Base-by-base conservation (phyloP, 2,888 invertebrate species). In the Nomada fabriciana region DNA sequence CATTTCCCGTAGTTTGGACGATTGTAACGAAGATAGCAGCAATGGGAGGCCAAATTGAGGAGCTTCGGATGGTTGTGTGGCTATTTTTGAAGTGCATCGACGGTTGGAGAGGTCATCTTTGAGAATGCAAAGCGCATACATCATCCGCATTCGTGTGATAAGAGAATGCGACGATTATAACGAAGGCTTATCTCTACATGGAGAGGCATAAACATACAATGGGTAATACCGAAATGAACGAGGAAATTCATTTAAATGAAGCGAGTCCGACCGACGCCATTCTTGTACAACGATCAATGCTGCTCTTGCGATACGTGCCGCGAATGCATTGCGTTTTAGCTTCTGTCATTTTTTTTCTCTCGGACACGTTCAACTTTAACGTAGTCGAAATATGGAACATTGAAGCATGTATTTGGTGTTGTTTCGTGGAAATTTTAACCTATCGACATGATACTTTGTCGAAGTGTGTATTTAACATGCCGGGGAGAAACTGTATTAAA, bases 121-220 rank as follows among this genome's bases (percentile, higher is more conserved):
- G 64, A 57, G 42, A 75, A 79, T 83, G 79, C 83, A 73, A 72
- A 79, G 42, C 61, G 63, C 9, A 13, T 18, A 7, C 36, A 64
- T 63, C 77, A 80, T 83, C 76, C 61, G 82, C 79, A 87, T 87
- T 82, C 81, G 29, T 25, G 36, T 53, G 52, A 70, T 23, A 11
- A 65, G 61, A 65, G 67, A 74, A 84, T 73, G 76, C 61, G 53
- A 23, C 13, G 71, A 60, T 75, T 61, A 78, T 75, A 82, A 80
- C 50, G 67, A 85, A 64, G 67, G 61, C 29, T 78, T 53, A 64
- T 75, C 83, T 82, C 42, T 84, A 84, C 55, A 89, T 86, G 89
- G 88, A 57, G 50, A 25, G 53, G 79, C 83, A 91, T 92, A 91
- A 91, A 86, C 91, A 91, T 90, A 91, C 92, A 92, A 92, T 92